phyloP scores from a whole-genome alignment of 2,888 invertebrate species.

The Petrolisthes manimaculis region DNA sequence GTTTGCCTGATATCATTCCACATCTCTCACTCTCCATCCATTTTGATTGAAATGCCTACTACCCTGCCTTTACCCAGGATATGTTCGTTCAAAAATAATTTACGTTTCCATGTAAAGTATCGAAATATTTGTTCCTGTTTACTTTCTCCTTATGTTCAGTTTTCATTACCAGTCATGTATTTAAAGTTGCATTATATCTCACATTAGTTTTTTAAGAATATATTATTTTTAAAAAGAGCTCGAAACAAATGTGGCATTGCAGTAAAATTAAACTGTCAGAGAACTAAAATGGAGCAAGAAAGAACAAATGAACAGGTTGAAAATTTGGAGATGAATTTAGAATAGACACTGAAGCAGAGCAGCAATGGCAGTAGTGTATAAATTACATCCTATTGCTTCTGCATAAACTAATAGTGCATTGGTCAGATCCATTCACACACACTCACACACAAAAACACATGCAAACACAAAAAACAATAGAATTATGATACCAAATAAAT shows the following conservation, averaged over 20 bases:
- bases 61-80: conserved; percentile 2
- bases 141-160: neutral
- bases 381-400: conserved; percentile 12
- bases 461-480: neutral
- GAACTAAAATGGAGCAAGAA: too few relatives aligned
- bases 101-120: conserved; percentile 19
- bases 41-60: conserved; percentile 36
- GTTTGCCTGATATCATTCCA: conserved; percentile 59
- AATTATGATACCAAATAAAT: conserved; percentile 2
- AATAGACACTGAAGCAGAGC: too few relatives aligned
- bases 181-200: conserved; percentile 13
- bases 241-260: too few relatives aligned
- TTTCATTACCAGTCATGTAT: conserved; percentile 15
- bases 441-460: neutral
- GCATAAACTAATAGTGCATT: conserved; percentile 11
- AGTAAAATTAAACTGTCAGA: too few relatives aligned
- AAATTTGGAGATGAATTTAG: too few relatives aligned
- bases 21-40: conserved; percentile 27
- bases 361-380: neutral
- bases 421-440: neutral
- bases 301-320: too few relatives aligned
- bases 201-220: neutral
- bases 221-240: too few relatives aligned
- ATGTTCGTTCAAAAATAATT: conserved; percentile 19
- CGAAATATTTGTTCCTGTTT: neutral